These are phyloP conservation scores for Myiozetetes cayanensis DNA, from an alignment of 2,113 vertebrate genomes.

Conservation along the genomic window DNA sequence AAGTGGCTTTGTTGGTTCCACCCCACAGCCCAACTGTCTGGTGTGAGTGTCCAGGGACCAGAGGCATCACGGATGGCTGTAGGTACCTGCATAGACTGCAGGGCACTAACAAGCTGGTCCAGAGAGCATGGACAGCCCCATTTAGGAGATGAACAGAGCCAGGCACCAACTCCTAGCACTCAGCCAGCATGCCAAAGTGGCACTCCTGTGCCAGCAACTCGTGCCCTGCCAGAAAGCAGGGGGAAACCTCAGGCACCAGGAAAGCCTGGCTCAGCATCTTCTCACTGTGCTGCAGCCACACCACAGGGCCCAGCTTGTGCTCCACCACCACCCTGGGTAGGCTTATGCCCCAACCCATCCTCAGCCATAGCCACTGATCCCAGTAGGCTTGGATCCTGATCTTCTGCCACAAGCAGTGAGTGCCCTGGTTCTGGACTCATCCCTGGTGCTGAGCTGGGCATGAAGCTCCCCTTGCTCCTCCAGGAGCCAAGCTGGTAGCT, in stretches of 20 bases:
- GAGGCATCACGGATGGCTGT: accelerated
- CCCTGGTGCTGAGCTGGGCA: not conserved
- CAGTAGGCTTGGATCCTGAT: not conserved
- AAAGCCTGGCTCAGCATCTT: not conserved
- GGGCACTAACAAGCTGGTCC: not conserved
- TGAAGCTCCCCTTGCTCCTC: not conserved
- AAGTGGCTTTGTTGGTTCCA: not conserved
- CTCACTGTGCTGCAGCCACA: accelerated
- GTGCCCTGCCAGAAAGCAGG: not conserved
- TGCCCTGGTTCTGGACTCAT: not conserved
- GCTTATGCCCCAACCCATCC: not conserved
- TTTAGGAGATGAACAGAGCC: not conserved
- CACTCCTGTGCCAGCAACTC: not conserved
- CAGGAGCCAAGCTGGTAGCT: accelerated
- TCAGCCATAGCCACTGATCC: not conserved
- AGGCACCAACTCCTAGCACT: not conserved
- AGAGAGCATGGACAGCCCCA: not conserved
- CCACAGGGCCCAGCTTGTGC: not conserved
- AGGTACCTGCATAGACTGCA: not conserved
- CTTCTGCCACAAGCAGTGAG: not conserved
- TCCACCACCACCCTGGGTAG: not conserved
- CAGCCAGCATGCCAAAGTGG: not conserved
- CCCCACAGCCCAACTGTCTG: not conserved
- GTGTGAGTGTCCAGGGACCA: not conserved
- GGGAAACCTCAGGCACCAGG: not conserved